Percentiles rank a stretch among this genome's conserved stretches.
Evolutionary conservation across 2,888 invertebrate species (phyloP).

Genomic region (Drosophila pegasa): DNA sequence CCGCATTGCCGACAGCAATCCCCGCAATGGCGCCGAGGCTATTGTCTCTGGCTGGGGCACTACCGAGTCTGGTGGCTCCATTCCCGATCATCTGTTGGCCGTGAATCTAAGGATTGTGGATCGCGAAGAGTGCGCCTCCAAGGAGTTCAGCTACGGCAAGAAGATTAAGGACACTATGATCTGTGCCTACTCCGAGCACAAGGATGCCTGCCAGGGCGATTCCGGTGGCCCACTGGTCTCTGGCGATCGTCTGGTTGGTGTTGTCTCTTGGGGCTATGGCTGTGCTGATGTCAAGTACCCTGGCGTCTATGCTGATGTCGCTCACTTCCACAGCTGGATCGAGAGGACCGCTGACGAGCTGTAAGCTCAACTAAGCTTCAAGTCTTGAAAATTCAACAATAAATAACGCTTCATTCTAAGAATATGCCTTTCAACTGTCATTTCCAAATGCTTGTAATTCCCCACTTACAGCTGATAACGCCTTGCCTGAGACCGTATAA

Average conservation of each 20-base stretch:
- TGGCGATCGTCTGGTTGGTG: constrained; percentile 60
- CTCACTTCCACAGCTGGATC: constrained; percentile 56
- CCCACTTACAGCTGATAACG: constrained; percentile 21
- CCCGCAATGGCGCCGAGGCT: constrained; percentile 71
- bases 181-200: constrained; percentile 61
- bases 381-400: constrained; percentile 31
- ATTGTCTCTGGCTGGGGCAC: constrained; percentile 75
- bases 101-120: constrained; percentile 56
- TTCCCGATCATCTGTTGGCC: constrained; percentile 82
- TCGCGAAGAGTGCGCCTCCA: constrained; percentile 66
- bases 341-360: constrained; percentile 47
- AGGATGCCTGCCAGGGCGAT: constrained; percentile 75
- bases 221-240: constrained; percentile 75
- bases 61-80: constrained; percentile 63
- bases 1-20: constrained; percentile 67
- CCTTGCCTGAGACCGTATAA: constrained; percentile 30
- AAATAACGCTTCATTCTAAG: constrained; percentile 35
- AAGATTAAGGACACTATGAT: constrained; percentile 60
- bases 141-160: constrained; percentile 81
- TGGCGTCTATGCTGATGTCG: constrained; percentile 64
- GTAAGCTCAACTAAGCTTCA: constrained; percentile 20
- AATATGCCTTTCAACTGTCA: constrained; percentile 17
- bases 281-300: constrained; percentile 69
- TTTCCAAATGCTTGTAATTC: constrained; percentile 15
- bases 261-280: constrained; percentile 77